Conservation (phyloP, 2,113 vertebrate species). For the Saimiri boliviensis region DNA sequence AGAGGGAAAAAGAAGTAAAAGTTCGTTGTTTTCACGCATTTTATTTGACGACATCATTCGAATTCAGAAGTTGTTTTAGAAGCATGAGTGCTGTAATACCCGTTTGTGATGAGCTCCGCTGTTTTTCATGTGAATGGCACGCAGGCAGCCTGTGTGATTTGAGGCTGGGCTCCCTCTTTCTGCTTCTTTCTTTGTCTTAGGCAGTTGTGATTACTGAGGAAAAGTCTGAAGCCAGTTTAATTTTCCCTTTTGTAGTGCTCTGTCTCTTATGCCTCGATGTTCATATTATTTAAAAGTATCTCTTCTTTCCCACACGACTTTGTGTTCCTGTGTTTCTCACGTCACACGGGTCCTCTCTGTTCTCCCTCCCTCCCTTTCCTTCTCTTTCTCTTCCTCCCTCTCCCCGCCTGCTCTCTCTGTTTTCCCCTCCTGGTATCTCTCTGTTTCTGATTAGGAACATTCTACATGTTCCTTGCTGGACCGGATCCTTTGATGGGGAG, state of each 20-base stretch:
- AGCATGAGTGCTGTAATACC: no score
- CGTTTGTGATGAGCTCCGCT: no score
- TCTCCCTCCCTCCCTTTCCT: not conserved
- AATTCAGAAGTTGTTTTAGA: no score
- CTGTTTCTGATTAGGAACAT: not conserved
- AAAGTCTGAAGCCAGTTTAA: accelerated
- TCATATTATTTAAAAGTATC: accelerated
- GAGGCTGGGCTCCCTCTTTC: no score
- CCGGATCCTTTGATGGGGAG: not conserved
- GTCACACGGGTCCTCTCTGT: no score
- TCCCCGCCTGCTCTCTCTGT: no score
- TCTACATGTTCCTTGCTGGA: not conserved
- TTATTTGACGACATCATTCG: no score
- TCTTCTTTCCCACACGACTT: no score
- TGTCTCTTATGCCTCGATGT: not conserved
- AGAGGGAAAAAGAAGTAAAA: no score
- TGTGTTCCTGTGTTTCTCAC: no score
- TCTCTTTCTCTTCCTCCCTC: not conserved
- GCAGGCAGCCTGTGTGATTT: accelerated
- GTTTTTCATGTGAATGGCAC: accelerated
- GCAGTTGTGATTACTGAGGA: accelerated
- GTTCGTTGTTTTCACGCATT: no score
- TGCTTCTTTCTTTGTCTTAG: no score
- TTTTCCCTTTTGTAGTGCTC: not conserved
- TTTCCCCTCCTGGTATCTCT: accelerated